phyloP scores from a whole-genome alignment of 1,140 invertebrate species.

The Myzus persicae region DNA sequence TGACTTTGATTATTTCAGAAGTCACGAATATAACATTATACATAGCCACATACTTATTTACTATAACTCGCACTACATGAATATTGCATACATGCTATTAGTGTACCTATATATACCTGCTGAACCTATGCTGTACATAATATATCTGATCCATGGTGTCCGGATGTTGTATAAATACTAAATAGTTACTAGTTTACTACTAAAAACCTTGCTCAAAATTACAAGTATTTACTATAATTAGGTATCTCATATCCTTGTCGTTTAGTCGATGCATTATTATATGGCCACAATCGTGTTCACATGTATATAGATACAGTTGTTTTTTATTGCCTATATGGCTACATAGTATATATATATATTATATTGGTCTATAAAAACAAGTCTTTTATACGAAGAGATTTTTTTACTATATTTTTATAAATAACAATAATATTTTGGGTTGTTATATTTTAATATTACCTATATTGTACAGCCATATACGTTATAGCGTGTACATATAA shows the following conservation, averaged over 20 bases:
- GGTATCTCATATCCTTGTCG: neutral
- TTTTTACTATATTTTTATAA: neutral
- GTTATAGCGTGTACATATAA: too few species aligned
- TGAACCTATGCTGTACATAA: too few species aligned
- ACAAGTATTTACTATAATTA: neutral
- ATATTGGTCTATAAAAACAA: neutral
- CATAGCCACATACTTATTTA: neutral
- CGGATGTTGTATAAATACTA: neutral
- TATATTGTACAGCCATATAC: neutral
- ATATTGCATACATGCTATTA: too few species aligned
- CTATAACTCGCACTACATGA: neutral
- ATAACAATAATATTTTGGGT: neutral
- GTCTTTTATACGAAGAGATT: neutral
- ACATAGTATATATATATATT: too few species aligned
- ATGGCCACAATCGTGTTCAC: neutral
- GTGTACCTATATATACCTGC: too few species aligned
- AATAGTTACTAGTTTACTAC: neutral
- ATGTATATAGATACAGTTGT: neutral
- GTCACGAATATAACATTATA: neutral
- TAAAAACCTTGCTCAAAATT: slow-evolving; percentile 3
- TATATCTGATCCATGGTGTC: too few species aligned
- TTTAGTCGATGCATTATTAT: neutral
- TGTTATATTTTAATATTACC: neutral
- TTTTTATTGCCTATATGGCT: neutral
- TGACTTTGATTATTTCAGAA: neutral